Evolutionary conservation across 2,113 vertebrate species (phyloP).

Genomic region (Hystrix brachyura): DNA sequence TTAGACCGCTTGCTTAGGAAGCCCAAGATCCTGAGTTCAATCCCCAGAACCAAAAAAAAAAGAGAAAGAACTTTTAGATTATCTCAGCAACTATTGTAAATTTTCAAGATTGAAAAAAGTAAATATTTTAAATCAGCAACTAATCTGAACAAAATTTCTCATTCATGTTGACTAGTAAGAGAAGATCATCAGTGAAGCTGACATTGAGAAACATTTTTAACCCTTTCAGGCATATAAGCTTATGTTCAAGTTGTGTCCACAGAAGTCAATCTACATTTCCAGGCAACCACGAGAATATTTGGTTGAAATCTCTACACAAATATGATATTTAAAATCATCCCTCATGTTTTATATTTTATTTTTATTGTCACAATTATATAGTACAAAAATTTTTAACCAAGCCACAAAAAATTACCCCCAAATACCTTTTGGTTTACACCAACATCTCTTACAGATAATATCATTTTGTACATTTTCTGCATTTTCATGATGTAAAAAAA

Average conservation of each 20-base stretch:
- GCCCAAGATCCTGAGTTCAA: no score
- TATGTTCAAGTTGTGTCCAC: background rate
- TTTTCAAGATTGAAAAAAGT: background rate
- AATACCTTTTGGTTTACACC: background rate
- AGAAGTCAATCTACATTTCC: background rate
- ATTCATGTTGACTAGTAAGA: background rate
- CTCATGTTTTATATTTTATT: slow-evolving; percentile 14
- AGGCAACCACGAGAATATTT: background rate
- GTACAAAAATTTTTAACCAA: slow-evolving; percentile 9
- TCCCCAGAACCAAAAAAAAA: no score
- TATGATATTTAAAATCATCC: slow-evolving; percentile 15
- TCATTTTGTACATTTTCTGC: background rate
- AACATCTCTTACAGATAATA: background rate
- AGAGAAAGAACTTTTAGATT: background rate
- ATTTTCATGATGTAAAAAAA: background rate
- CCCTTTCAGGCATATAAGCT: background rate
- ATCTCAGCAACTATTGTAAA: background rate
- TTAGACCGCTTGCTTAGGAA: no score
- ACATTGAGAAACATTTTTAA: background rate
- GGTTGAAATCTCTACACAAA: slow-evolving; percentile 9
- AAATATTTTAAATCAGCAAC: slow-evolving; percentile 17
- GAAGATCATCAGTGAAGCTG: background rate
- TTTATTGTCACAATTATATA: slow-evolving; percentile 12
- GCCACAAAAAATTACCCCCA: background rate
- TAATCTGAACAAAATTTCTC: slow-evolving; percentile 12